Evolutionary conservation across 2,888 invertebrate species (phyloP).

Genomic region (Electrophaes corylata): DNA sequence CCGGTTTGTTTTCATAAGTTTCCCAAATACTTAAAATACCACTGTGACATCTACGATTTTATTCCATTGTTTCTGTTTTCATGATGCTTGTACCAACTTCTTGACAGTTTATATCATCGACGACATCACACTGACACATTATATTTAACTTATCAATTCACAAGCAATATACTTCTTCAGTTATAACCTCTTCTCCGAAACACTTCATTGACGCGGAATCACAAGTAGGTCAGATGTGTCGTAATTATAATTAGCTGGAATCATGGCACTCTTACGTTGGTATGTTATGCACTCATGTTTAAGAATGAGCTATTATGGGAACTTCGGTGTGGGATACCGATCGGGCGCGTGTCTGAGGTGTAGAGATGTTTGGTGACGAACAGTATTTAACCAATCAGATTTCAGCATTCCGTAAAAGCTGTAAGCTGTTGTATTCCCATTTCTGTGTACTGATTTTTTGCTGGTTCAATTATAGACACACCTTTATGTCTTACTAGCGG

Average conservation of each 20-base stretch:
- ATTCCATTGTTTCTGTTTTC: neutral
- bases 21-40: neutral
- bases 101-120: conserved; percentile 1
- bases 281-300: conserved; percentile 7
- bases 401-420: neutral
- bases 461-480: too few species aligned
- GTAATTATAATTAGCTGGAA: conserved; percentile 27
- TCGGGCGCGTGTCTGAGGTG: conserved; percentile 10
- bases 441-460: too few species aligned
- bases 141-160: conserved; percentile 26
- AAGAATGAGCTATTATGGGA: conserved; percentile 22
- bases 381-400: neutral
- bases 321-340: conserved; percentile 23
- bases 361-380: conserved; percentile 11
- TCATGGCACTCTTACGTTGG: conserved; percentile 3
- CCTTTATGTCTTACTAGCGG: too few species aligned
- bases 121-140: conserved; percentile 19
- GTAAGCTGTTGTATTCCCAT: too few species aligned
- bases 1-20: too few species aligned
- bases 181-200: conserved; percentile 34
- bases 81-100: neutral
- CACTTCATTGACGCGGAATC: conserved; percentile 45
- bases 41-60: neutral
- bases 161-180: conserved; percentile 22
- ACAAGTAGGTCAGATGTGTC: conserved; percentile 41